Conservation (phyloP, 2,113 vertebrate genomes). For the Eubucco bourcierii region DNA sequence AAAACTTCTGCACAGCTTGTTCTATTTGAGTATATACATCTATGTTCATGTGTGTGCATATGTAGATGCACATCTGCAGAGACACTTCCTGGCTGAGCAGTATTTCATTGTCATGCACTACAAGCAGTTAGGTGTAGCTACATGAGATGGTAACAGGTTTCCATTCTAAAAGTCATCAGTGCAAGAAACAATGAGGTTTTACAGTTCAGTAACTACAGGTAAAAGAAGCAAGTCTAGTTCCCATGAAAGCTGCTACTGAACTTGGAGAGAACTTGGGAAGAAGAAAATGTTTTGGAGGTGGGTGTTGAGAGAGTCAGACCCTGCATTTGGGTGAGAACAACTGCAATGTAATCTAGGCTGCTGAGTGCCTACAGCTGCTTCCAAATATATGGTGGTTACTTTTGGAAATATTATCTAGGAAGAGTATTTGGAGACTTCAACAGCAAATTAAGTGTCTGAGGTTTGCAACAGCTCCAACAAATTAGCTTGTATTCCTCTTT, state of each 20-base stretch:
- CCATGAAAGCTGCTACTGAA: slow-evolving; percentile 64
- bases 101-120: slow-evolving; percentile 78
- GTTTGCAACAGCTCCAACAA: slow-evolving; percentile 49
- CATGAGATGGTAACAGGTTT: slow-evolving; percentile 79
- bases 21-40: not conserved
- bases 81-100: slow-evolving; percentile 72
- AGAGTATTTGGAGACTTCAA: slow-evolving; percentile 39
- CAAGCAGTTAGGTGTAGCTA: slow-evolving; percentile 73
- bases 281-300: slow-evolving; percentile 27
- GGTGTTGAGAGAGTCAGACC: slow-evolving; percentile 48
- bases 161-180: slow-evolving; percentile 82
- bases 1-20: slow-evolving; percentile 39
- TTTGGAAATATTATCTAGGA: not conserved
- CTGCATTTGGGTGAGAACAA: slow-evolving; percentile 57
- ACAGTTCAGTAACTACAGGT: slow-evolving; percentile 85
- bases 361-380: slow-evolving; percentile 39
- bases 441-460: slow-evolving; percentile 42
- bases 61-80: not conserved
- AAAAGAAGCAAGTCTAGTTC: slow-evolving; percentile 70
- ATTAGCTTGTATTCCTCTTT: slow-evolving; percentile 42
- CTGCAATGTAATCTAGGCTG: slow-evolving; percentile 14
- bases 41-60: not conserved
- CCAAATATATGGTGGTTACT: slow-evolving; percentile 1
- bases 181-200: slow-evolving; percentile 90
- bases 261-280: slow-evolving; percentile 49